Evolutionary conservation across 2,888 invertebrate species (phyloP), one percentile per base, ranked within the genome.

Genomic region (Oconnorella tubifera): DNA sequence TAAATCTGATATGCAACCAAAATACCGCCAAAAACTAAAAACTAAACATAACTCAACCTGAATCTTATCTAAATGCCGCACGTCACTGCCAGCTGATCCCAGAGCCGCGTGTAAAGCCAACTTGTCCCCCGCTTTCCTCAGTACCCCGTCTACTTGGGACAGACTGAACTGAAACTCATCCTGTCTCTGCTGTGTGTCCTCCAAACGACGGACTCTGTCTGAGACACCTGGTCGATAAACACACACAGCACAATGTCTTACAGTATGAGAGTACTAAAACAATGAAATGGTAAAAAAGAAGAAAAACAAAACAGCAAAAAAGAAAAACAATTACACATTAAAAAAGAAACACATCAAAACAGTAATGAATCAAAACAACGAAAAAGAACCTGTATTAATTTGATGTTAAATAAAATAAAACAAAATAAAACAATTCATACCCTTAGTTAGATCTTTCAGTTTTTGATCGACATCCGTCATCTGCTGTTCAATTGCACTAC

Each of bases 11-110:
- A n/a, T n/a, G n/a, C n/a, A n/a, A n/a, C n/a, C n/a, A n/a, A n/a
- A n/a, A n/a, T n/a, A n/a, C n/a, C n/a, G n/a, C n/a, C n/a, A n/a
- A n/a, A n/a, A n/a, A n/a, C n/a, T n/a, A n/a, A n/a, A n/a, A n/a
- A n/a, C n/a, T n/a, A n/a, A n/a, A n/a, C n/a, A n/a, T 40, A 40
- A 10, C 40, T 64, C 57, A 69, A 85, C 86, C 78, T 90, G 92
- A 66, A 96, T 90, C 67, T 91, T 88, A 65, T 92, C 93, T 66
- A 90, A 84, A 62, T 92, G 86, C 82, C 90, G 90, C 19, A 90
- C 89, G 80, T 95, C 95, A 68, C 88, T 87, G 1, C 89, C 88
- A 70, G 90, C 86, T n/a, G 75, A 74, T n/a, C 77, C 79, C 60
- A 89, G 80, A 73, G 89, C 86, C 85, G 90, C 89, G 75, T 89